Base-by-base conservation (phyloP, 2,888 invertebrate species). In the Caradrina kadenii region DNA sequence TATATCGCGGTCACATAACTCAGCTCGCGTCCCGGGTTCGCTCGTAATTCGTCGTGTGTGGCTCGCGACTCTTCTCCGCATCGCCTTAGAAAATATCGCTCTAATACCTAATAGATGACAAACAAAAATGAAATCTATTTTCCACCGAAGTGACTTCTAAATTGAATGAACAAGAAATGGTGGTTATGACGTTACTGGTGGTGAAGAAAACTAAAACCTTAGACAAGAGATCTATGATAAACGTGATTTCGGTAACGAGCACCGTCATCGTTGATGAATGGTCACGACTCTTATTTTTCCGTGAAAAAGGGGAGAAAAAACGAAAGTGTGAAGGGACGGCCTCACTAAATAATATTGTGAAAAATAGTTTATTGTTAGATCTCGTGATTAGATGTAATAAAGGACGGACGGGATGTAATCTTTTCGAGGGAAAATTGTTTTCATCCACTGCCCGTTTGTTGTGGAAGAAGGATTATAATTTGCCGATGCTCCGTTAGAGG, bases 141-240 rank as follows among this genome's bases (percentile, higher is more conserved):
- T 17, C 3, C 2, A 15, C 19, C 67, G 45, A 65, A 85, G 87
- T 88, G 81, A 81, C 88, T 84, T 73, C 59, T 82, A 67, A 82
- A 76, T 92, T 35, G 56, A 64, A 49, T 83, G 77, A 15, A 26
- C 0, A 5, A 17, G 54, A 71, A 45, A 11, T 15, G 39, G 59
- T 19, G 80, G 75, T 86, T 92, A 86, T 5, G 78, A 42, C 86
- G 45, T 85, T 90, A 71, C 76, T n/a, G 35, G 56, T 65, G 63
- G 71, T 72, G 56, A 66, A 83, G 73, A 87, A 87, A 91, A 87
- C 88, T 91, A 93, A 93, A 93, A 92, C 93, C 94, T 94, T 93
- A 93, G 93, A 94, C 93, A 92, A 94, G 95, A 94, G 94, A 95
- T 95, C 93, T 94, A 95, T 94, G 95, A 95, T 94, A 93, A 94